Evolutionary conservation across 2,113 vertebrate species (phyloP), one percentile per base, ranked within the genome.

Genomic region (Austrofundulus limnaeus): DNA sequence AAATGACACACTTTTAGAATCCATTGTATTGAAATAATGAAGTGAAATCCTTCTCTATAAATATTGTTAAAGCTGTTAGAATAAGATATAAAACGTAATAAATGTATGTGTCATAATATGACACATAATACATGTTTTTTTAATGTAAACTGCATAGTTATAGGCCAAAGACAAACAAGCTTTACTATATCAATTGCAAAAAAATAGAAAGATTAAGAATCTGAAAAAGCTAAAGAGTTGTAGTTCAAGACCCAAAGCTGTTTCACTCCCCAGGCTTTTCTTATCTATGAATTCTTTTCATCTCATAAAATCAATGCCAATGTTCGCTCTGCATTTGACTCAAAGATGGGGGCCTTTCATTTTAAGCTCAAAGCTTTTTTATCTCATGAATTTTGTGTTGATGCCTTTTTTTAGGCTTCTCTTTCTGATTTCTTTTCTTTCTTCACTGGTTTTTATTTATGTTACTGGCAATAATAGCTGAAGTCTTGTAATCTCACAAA

Each of bases 261-360:
- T 47, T 63, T 72, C 45, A 11, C 41, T 80, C 41, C 52, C 57
- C 65, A 53, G 62, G 76, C 65, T 68, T 68, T 66, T 61, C 63
- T 51, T 53, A 50, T 63, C 57, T 64, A 20, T 48, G 11, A 64
- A 34, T 41, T 16, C 28, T 49, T 80, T 72, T 78, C 20, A 70
- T 75, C 63, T 67, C 51, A 4, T 38, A 72, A 72, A 71, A 47
- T 70, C 55, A 58, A 38, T 49, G 31, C 31, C 31, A 42, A 13
- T 59, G 41, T 67, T 80, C 47, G 28, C 46, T 67, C 38, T 31
- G 15, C 31, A 3, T 78, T 72, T 66, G 45, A 50, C 50, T 62
- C 52, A 24, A n/a, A 72, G 52, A 70, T 7, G 9, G 14, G 37
- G 21, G 10, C 39, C 61, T n/a, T 60, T 34, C 61, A 48, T 66